Base-by-base conservation (phyloP, 2,888 invertebrate species). In the Odontothrips loti region DNA sequence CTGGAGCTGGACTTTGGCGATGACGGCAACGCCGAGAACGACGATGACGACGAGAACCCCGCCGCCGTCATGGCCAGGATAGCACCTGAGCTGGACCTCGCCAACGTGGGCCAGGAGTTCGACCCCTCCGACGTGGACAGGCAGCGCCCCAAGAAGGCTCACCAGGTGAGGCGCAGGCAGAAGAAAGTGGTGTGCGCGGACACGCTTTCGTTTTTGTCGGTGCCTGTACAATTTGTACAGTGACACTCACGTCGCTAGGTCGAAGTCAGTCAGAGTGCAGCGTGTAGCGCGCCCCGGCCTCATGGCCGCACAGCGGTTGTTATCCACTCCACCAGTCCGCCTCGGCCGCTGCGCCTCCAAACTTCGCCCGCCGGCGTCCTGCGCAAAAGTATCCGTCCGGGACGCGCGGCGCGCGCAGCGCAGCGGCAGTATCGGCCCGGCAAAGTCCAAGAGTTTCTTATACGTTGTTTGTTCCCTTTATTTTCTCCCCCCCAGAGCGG, bases 1-100 rank as follows among this genome's bases (percentile, higher is more conserved):
- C 88, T 96, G 79, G 96, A 96, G 86, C 89, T 96, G 80, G 96
- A 96, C 85, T 95, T 95, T 84, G 95, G 94, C 0, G 95, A 95
- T 84, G 92, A 93, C 82, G 93, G 93, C 84, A 93, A 93, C 84
- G 88, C 90, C 82, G 91, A 91, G 43, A 87, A 87, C 79, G 88
- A 89, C 47, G 89, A 89, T 43, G 85, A 85, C 34, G 85, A 85
- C 34, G 84, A 83, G 29, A 84, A 84, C 68, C 85, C 85, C 8
- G 83, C 84, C 75, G 84, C 85, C 3, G 87, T 89, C 75, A 87
- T 89, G 23, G 89, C 90, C 0, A 91, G 92, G 83, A 92, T 93
- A 0, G 68, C 68, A 27, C 88, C 91, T 0, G 93, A 94, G 84
- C 87, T 93, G 80, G 94, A 94, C 84, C 87, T 95, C 48, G 92